phyloP scores from a whole-genome alignment of 1,140 invertebrate genomes.

The Magallana ariakensis region DNA sequence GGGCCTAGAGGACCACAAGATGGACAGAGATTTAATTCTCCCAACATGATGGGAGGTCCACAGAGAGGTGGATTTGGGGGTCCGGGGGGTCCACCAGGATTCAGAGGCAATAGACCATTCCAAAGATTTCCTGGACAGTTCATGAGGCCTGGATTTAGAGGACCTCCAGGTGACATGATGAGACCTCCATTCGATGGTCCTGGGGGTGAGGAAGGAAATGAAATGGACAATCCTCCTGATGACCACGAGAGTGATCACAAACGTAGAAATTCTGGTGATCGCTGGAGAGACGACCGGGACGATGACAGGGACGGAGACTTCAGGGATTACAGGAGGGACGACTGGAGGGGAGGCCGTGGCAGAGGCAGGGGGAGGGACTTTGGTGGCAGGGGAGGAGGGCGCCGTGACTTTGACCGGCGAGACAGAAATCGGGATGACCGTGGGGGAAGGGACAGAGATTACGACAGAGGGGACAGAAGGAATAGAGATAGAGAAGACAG shows the following conservation, averaged over 20 bases:
- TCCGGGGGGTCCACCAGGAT: constrained; percentile 16
- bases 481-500: constrained; percentile 37
- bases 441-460: constrained; percentile 38
- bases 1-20: constrained; percentile 47
- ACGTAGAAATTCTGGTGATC: constrained; percentile 4
- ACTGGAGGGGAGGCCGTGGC: constrained; percentile 43
- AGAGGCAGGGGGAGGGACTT: constrained; percentile 40
- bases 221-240: constrained; percentile 31
- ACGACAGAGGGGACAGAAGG: constrained; percentile 20
- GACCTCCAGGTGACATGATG: constrained; percentile 49
- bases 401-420: constrained; percentile 31
- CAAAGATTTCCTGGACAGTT: constrained; percentile 49
- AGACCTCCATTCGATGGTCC: constrained; percentile 41
- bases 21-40: constrained; percentile 40
- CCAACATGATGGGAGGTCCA: constrained; percentile 45
- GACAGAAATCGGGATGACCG: constrained; percentile 43
- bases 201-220: constrained; percentile 29
- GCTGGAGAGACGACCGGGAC: constrained; percentile 16
- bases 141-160: constrained; percentile 51
- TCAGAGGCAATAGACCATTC: constrained; percentile 51
- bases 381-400: constrained; percentile 42
- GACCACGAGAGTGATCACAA: constrained; percentile 48
- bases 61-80: constrained; percentile 43
- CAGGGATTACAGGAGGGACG: constrained; percentile 32
- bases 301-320: constrained; percentile 4